Evolutionary conservation across 2,113 vertebrate genomes (phyloP), one percentile per base, ranked within the genome.

Genomic region (Grammomys dolichurus): DNA sequence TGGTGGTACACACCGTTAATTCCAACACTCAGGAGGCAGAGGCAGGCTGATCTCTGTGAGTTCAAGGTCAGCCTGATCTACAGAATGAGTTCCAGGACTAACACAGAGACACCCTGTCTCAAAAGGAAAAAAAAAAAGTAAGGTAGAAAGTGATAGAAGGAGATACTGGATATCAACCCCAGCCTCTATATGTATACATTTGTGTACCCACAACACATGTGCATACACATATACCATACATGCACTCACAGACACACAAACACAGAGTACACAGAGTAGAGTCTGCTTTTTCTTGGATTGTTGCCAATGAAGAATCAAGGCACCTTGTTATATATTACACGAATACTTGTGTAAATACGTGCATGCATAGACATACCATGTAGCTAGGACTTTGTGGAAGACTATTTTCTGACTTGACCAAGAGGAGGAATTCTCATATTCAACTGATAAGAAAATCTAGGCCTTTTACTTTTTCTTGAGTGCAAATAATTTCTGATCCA

Each of bases 391-490:
- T 87, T 94, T 65, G 48, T 92, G 67, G 75, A 86, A 96, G 28
- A 91, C 58, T 70, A 3, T 75, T 96, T 92, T 94, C 93, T 92
- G 13, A 31, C 31, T 82, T 96, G 36, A 86, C 33, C 63, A 77
- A 43, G 10, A 51, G 94, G 97, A 98, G 73, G 72, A 81, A 97
- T 95, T 94, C 92, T 98, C 97, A 97, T 95, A 96, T 96, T 97
- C 78, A 96, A 96, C 98, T 97, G 94, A 97, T 98, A 98, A 97
- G 65, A 95, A 86, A 97, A 97, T 95, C 97, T 97, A 98, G 96
- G 96, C 96, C 97, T 93, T 95, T 96, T 73, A 8, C 48, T 92
- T 93, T 81, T 89, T n/a, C 82, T 93, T 91, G 22, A 20, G 72
- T 78, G 17, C 36, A 78, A 48, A 92, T 77, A 54, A 26, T 89